Percentiles rank a stretch among this genome's conserved stretches.
Evolutionary conservation across 2,888 invertebrate species (phyloP).

Genomic region (Pristionchus japonicus): DNA sequence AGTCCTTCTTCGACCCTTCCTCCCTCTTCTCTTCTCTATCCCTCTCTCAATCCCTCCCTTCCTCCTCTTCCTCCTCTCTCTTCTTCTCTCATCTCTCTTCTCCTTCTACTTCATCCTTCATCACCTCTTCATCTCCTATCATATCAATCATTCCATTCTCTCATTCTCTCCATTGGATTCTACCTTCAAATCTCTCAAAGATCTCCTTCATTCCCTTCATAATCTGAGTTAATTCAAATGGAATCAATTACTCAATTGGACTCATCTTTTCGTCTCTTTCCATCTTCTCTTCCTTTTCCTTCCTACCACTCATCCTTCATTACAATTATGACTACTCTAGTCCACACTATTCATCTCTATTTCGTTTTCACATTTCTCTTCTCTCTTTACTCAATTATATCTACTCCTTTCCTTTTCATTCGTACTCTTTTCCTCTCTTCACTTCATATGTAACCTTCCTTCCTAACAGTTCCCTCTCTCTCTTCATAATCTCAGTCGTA

Average conservation of each 20-base stretch:
- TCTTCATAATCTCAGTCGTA: not conserved
- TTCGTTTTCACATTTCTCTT: not conserved
- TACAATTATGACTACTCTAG: not conserved
- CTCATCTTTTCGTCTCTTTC: not conserved
- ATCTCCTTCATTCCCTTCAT: not conserved
- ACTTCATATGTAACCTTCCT: not conserved
- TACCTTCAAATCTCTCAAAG: not conserved
- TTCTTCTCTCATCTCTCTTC: not conserved
- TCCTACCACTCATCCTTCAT: constrained; percentile 18
- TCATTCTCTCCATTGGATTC: not conserved
- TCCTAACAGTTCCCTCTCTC: not conserved
- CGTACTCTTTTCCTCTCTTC: not conserved
- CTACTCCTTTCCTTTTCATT: not conserved
- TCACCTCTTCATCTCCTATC: not conserved
- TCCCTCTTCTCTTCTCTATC: not conserved
- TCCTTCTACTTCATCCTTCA: not conserved
- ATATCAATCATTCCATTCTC: not conserved
- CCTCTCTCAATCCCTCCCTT: no score
- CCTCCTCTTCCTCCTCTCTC: not conserved
- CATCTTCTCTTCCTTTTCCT: not conserved
- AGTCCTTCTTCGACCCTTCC: not conserved
- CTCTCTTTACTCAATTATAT: constrained; percentile 19
- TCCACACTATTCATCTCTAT: constrained; percentile 14
- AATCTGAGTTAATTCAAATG: not conserved
- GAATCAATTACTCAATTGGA: not conserved